Evolutionary conservation across 2,113 vertebrate genomes (phyloP), one percentile per base, ranked within the genome.

Genomic region (Psilopogon haemacephalus): DNA sequence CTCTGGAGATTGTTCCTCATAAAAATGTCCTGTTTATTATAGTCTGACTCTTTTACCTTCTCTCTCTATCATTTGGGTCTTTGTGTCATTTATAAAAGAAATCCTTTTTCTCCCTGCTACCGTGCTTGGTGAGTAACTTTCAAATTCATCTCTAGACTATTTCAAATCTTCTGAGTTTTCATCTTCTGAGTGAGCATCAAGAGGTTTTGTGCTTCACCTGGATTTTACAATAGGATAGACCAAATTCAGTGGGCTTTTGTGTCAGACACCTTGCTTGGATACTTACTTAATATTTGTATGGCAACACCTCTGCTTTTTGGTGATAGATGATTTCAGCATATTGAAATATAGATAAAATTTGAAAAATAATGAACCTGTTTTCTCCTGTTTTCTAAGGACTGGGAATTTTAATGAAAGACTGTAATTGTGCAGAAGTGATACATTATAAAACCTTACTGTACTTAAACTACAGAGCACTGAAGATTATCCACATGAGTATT

Each of bases 361-460:
- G 32, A 73, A 92, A 88, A 90, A 86, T 55, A 82, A 81, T 56
- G 52, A 83, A 52, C 30, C 38, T n/a, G n/a, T n/a, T n/a, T n/a
- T n/a, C n/a, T 92, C 18, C 27, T 30, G 2, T 86, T 83, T 90
- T 83, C 32, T 27, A 26, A 79, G 46, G 86, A 74, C 33, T 78
- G 72, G 35, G 54, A 93, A 83, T 86, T 89, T 78, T 91, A 89
- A 79, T 84, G 54, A 86, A 91, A 94, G 30, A 4, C 76, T 87
- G 11, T 56, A 64, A 64, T 40, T 38, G 64, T 68, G 56, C 58
- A 60, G 60, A 84, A 72, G 44, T 21, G 50, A 70, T 84, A 59
- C 9, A 52, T 62, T 30, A 8, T 90, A 86, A 93, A 93, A 79
- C 17, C 46, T 63, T 46, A 13, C 50, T 70, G 30, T 77, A 59